These are phyloP conservation scores for Cephus nigrinus DNA, from an alignment of 2,888 invertebrate genomes.

Conservation along the genomic window DNA sequence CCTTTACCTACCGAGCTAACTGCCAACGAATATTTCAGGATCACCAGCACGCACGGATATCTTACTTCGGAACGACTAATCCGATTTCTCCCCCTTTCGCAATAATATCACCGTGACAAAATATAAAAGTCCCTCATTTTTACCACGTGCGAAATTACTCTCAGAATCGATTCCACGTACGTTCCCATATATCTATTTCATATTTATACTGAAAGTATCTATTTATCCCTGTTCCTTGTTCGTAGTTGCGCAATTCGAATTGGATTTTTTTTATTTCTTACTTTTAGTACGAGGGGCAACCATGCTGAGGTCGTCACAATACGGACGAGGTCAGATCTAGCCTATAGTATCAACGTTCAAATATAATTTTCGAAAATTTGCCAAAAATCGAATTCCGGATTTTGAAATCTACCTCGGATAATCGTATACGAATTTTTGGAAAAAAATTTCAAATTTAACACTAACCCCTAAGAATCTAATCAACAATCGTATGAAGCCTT, in stretches of 20 bases:
- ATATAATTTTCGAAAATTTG: not conserved
- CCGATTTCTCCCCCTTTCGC: not conserved
- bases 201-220: not conserved
- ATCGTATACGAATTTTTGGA: not conserved
- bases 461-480: slow-evolving; percentile 42
- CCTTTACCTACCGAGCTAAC: not conserved
- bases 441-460: not conserved
- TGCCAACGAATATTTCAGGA: not conserved
- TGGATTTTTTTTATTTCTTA: not conserved
- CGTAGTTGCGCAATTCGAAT: not conserved
- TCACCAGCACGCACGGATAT: not conserved
- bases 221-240: not conserved
- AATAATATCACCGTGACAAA: not conserved
- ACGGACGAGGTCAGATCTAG: not conserved
- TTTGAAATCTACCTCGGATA: not conserved
- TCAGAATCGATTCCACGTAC: not conserved
- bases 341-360: not conserved
- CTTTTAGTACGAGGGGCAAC: not conserved
- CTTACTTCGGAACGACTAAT: not conserved
- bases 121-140: not conserved
- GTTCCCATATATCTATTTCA: not conserved
- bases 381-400: not conserved
- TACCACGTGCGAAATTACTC: not conserved
- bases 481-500: slow-evolving; percentile 59
- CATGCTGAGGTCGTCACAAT: not conserved